A percentile compares a stretch with the other conserved stretches of the same genome.
Evolutionary conservation across 2,113 vertebrate genomes (phyloP).

Genomic region (Otis tarda): DNA sequence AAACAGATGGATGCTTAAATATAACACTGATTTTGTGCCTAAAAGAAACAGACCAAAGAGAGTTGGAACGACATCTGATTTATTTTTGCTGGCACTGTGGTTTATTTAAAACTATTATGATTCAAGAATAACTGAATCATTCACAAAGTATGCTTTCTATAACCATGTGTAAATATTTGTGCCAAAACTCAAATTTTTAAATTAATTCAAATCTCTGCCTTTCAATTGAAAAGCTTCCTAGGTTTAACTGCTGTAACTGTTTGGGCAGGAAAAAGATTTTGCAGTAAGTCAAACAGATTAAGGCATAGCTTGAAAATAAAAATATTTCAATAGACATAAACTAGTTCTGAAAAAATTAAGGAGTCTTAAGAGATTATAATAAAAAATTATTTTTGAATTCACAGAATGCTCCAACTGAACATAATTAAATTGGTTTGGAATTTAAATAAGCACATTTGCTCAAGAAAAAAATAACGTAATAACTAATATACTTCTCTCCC

Average conservation of each 20-base stretch:
- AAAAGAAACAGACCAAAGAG: constrained; percentile 39
- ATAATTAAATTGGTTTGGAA: neutral
- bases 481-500: neutral
- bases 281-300: constrained; percentile 38
- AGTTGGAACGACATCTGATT: constrained; percentile 43
- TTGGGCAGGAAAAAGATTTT: constrained; percentile 42
- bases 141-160: constrained; percentile 50
- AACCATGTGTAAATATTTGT: constrained; percentile 40
- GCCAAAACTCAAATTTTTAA: constrained; percentile 55
- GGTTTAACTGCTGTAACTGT: neutral
- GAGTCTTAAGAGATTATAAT: constrained; percentile 38
- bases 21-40: constrained; percentile 33
- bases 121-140: constrained; percentile 62
- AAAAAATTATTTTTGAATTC: constrained; percentile 10
- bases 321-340: constrained; percentile 55
- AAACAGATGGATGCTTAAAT: constrained; percentile 57
- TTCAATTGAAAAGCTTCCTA: constrained; percentile 43
- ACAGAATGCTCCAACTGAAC: neutral
- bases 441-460: neutral
- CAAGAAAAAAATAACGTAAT: neutral
- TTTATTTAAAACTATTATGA: constrained; percentile 57
- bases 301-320: constrained; percentile 33
- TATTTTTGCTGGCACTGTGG: constrained; percentile 45
- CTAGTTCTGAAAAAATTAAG: constrained; percentile 34
- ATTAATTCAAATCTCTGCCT: constrained; percentile 51